A percentile compares a stretch with the other conserved stretches of the same genome.
These are phyloP conservation scores for Setipinna tenuifilis DNA, from an alignment of 2,797 vertebrate species.

Conservation along the genomic window DNA sequence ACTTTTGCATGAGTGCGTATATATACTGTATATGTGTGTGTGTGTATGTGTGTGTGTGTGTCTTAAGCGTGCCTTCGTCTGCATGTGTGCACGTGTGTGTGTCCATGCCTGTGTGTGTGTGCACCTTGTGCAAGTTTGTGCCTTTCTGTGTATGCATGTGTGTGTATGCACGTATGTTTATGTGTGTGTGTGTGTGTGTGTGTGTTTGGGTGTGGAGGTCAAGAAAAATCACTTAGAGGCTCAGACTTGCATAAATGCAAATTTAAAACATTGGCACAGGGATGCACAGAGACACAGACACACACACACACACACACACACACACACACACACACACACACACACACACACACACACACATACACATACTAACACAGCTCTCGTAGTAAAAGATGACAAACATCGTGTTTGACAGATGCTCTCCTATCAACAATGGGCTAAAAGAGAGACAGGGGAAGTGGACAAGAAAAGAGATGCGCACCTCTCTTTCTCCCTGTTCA, in stretches of 20 bases:
- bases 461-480: slow-evolving; percentile 39
- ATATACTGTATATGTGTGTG: background rate
- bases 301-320: background rate
- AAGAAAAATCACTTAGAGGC: slow-evolving; percentile 17
- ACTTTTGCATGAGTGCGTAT: slow-evolving; percentile 22
- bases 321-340: slow-evolving; percentile 17
- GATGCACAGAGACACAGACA: background rate
- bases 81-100: too few relatives aligned
- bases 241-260: slow-evolving; percentile 46
- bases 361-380: background rate
- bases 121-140: too few relatives aligned
- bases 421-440: slow-evolving; percentile 42
- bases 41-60: too few relatives aligned
- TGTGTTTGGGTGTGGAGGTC: background rate
- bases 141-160: background rate
- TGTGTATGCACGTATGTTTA: background rate
- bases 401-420: slow-evolving; percentile 52
- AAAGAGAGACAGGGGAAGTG: slow-evolving; percentile 21
- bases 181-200: background rate
- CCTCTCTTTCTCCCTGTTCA: slow-evolving; percentile 28
- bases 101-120: too few relatives aligned
- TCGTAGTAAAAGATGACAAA: slow-evolving; percentile 25
- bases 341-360: background rate
- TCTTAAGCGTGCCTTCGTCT: background rate
- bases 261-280: background rate